phyloP scores from a whole-genome alignment of 2,113 vertebrate genomes.

The Trichomycterus rosablanca region DNA sequence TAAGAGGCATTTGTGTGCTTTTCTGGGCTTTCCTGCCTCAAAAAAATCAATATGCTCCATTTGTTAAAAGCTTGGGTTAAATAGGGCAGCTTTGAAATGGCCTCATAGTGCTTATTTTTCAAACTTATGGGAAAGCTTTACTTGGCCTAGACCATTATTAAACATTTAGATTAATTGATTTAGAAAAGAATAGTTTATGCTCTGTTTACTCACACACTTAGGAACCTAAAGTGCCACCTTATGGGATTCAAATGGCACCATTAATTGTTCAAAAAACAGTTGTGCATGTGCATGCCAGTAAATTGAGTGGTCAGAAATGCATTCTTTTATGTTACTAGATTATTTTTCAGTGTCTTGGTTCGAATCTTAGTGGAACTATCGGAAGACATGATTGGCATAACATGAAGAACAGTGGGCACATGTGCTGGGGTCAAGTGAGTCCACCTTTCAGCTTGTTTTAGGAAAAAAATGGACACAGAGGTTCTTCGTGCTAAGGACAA shows the following conservation, averaged over 20 bases:
- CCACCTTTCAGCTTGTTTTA: too few relatives aligned
- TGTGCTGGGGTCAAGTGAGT: too few relatives aligned
- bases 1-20: conserved; percentile 47
- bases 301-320: too few relatives aligned
- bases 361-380: too few relatives aligned
- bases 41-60: conserved; percentile 47
- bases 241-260: not conserved
- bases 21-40: conserved; percentile 31
- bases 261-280: not conserved
- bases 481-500: too few relatives aligned
- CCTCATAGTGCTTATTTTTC: conserved; percentile 33
- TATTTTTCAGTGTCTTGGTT: too few relatives aligned
- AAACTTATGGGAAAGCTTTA: conserved; percentile 29
- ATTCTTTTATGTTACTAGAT: too few relatives aligned
- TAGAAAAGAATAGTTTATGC: not conserved
- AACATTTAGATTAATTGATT: conserved; percentile 34
- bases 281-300: not conserved
- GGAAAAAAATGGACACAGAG: too few relatives aligned
- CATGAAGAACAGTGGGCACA: too few relatives aligned
- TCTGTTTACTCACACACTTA: conserved; percentile 24
- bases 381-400: too few relatives aligned
- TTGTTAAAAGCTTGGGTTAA: conserved; percentile 37
- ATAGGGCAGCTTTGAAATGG: conserved; percentile 27
- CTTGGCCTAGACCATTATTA: conserved; percentile 11
- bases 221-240: not conserved